A percentile compares a stretch with the other conserved stretches of the same genome.
phyloP scores from a whole-genome alignment of 2,113 vertebrate genomes.

The Amblyopsis rosae region DNA sequence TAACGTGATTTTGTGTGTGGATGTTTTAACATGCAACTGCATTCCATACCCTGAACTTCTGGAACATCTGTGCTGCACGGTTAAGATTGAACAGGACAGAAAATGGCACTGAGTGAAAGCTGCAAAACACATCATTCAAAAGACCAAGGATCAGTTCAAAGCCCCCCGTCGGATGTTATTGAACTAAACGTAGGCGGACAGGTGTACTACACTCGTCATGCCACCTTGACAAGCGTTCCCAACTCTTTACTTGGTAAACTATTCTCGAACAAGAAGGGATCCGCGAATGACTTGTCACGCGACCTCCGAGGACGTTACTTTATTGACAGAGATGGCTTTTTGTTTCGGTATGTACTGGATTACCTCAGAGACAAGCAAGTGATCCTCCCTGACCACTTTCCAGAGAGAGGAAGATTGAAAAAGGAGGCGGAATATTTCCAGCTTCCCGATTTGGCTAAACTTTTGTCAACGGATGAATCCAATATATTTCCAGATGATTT shows the following conservation, averaged over 20 bases:
- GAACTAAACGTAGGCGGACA: conserved; percentile 98
- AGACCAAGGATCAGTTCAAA: conserved; percentile 82
- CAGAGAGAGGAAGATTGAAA: conserved; percentile 91
- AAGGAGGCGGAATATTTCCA: conserved; percentile 97
- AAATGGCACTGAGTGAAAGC: conserved; percentile 95
- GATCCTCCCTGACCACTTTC: conserved; percentile 97
- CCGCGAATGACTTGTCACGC: conserved; percentile 87
- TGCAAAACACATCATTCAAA: conserved; percentile 88
- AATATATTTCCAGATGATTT: conserved; percentile 88
- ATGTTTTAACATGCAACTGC: conserved; percentile 40
- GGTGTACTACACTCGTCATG: conserved; percentile 95
- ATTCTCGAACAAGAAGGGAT: conserved; percentile 91
- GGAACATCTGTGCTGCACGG: conserved; percentile 42
- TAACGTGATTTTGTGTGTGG: conserved; percentile 32
- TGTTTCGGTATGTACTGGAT: conserved; percentile 97
- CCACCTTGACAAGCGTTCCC: conserved; percentile 89
- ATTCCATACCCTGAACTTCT: conserved; percentile 59
- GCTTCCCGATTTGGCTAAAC: conserved; percentile 90
- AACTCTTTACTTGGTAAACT: conserved; percentile 94
- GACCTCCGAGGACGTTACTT: conserved; percentile 96
- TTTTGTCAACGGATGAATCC: conserved; percentile 85
- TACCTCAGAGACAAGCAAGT: conserved; percentile 97
- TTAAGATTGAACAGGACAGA: conserved; percentile 28
- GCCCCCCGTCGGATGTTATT: conserved; percentile 88
- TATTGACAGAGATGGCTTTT: conserved; percentile 95